Conservation (phyloP, 2,888 invertebrate genomes). For the Machimus atricapillus region DNA sequence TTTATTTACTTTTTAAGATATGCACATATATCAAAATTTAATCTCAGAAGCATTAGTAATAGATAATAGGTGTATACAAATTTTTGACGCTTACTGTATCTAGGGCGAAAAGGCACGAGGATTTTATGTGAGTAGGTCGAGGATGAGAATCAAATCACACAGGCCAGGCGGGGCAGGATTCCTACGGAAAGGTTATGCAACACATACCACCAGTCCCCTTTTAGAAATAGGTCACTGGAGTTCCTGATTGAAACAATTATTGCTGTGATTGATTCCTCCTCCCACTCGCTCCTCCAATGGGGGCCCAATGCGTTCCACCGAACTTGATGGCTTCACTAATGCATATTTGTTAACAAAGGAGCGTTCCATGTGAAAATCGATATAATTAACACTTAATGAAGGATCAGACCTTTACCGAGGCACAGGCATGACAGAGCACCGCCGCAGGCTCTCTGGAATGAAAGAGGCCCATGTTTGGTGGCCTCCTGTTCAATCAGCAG, state of each 20-base stretch:
- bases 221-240: conserved; percentile 12
- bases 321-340: neutral
- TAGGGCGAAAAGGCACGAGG: neutral
- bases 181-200: neutral
- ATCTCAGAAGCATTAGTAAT: too few species aligned
- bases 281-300: neutral
- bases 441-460: neutral
- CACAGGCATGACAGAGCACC: neutral
- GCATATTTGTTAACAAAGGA: neutral
- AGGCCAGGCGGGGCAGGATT: neutral
- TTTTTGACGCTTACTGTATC: neutral
- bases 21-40: too few species aligned
- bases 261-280: neutral
- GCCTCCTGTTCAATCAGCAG: neutral
- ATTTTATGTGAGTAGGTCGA: neutral
- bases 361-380: neutral
- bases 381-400: conserved; percentile 12
- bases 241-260: conserved; percentile 18
- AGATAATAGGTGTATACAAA: too few species aligned
- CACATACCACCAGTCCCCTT: neutral
- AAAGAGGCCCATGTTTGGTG: neutral
- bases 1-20: too few species aligned
- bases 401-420: neutral
- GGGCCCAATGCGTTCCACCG: neutral
- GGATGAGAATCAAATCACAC: neutral